A percentile compares a stretch with the other conserved stretches of the same genome.
These are phyloP conservation scores for Psittacula echo DNA, from an alignment of 2,797 vertebrate genomes.

Conservation along the genomic window DNA sequence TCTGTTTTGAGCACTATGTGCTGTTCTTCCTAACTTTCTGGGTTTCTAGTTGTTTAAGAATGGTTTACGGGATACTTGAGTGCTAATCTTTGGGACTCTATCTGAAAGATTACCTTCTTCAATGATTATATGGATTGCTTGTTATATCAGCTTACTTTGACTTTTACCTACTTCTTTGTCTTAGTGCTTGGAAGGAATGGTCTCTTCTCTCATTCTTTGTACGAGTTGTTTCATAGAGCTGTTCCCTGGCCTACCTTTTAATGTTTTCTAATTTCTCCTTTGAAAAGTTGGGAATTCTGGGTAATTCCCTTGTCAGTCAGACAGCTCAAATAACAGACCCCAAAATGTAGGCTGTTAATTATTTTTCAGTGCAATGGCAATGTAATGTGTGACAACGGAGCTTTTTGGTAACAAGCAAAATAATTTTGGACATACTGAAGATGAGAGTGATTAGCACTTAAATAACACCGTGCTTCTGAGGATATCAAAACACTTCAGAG, in stretches of 20 bases:
- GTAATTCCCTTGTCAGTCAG: constrained; percentile 76
- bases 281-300: constrained; percentile 75
- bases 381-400: constrained; percentile 66
- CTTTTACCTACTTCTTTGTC: constrained; percentile 44
- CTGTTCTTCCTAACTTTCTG: neutral
- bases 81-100: neutral
- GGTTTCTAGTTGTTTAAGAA: neutral
- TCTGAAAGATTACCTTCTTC: neutral
- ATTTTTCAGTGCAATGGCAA: constrained; percentile 68
- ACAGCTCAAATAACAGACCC: constrained; percentile 71
- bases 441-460: constrained; percentile 67
- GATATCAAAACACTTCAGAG: constrained; percentile 36
- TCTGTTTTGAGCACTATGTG: neutral
- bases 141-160: constrained; percentile 19
- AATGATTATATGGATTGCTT: constrained; percentile 15
- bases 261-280: constrained; percentile 74
- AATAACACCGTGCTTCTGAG: constrained; percentile 53
- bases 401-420: constrained; percentile 65
- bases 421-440: constrained; percentile 61
- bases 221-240: constrained; percentile 64
- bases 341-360: constrained; percentile 75
- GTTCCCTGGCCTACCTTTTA: constrained; percentile 74
- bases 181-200: constrained; percentile 20
- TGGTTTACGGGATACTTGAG: neutral
- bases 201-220: constrained; percentile 70